phyloP scores from a whole-genome alignment of 30 jellyfish, hydroid and myxozoan species.

The Haliclystus octoradiatus region DNA sequence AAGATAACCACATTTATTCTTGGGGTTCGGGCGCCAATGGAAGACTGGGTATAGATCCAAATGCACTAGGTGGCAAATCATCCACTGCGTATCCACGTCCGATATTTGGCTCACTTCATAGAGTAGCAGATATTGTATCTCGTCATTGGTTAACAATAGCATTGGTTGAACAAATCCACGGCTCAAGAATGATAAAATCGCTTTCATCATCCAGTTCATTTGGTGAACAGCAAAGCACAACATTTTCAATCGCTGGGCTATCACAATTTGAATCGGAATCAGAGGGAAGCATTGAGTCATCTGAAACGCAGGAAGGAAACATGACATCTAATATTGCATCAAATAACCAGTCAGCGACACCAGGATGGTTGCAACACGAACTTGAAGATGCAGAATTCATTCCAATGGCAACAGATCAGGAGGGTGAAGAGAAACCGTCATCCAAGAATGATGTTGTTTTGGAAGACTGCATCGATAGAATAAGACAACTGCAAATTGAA shows the following conservation, averaged over 20 bases:
- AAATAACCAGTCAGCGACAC: constrained; percentile 19
- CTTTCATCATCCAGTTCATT: constrained; percentile 43
- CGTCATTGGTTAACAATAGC: constrained; percentile 72
- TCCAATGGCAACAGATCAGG: constrained; percentile 29
- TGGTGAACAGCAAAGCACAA: background rate
- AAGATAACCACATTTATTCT: constrained; percentile 62
- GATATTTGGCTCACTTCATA: constrained; percentile 81
- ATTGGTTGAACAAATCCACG: constrained; percentile 49
- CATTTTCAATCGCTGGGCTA: background rate
- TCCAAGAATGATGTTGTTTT: background rate
- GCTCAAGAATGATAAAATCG: constrained; percentile 48
- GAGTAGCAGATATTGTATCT: constrained; percentile 67
- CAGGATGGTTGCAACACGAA: constrained; percentile 74
- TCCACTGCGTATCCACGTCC: constrained; percentile 70
- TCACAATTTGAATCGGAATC: background rate
- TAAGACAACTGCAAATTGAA: background rate
- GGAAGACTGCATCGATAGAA: background rate
- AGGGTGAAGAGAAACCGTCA: background rate
- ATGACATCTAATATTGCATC: background rate
- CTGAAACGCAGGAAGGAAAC: background rate
- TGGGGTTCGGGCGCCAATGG: constrained; percentile 87
- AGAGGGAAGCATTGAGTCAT: background rate
- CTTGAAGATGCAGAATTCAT: constrained; percentile 49
- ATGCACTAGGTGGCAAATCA: constrained; percentile 37
- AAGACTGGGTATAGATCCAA: constrained; percentile 61